Evolutionary conservation across 2,113 vertebrate species (phyloP).

Genomic region (Thunnus maccoyii): DNA sequence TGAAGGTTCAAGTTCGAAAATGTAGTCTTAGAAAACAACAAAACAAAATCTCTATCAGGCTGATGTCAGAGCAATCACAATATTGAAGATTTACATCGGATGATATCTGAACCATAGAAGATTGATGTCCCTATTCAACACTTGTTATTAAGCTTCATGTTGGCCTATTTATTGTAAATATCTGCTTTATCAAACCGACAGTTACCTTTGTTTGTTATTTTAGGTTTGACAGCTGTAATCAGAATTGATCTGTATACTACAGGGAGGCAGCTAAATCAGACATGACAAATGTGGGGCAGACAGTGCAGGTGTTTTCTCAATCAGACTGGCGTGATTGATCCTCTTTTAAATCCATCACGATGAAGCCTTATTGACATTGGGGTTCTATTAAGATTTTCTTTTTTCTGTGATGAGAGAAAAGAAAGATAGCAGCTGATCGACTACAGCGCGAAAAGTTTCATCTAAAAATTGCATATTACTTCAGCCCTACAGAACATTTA

Average conservation of each 20-base stretch:
- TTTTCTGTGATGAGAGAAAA: conserved; percentile 33
- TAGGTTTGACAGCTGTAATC: conserved; percentile 74
- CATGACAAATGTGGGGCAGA: conserved; percentile 77
- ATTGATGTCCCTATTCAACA: conserved; percentile 43
- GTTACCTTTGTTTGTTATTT: conserved; percentile 71
- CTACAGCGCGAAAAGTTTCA: conserved; percentile 25
- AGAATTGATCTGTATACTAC: conserved; percentile 81
- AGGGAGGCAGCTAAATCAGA: conserved; percentile 79
- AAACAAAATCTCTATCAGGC: conserved; percentile 24
- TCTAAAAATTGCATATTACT: conserved; percentile 33
- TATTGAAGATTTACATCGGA: conserved; percentile 48
- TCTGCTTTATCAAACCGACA: conserved; percentile 62
- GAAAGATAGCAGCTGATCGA: conserved; percentile 55
- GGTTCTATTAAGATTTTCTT: conserved; percentile 71
- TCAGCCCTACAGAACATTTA: conserved; percentile 39
- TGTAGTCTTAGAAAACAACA: neutral
- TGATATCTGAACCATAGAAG: conserved; percentile 31
- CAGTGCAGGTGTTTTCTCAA: conserved; percentile 80
- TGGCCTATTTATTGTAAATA: conserved; percentile 58
- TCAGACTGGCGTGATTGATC: conserved; percentile 75
- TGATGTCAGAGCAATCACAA: conserved; percentile 24
- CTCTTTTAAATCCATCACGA: conserved; percentile 81
- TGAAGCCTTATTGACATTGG: conserved; percentile 74
- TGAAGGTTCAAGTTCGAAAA: neutral
- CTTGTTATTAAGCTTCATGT: conserved; percentile 43